These are phyloP conservation scores for Mormyrus iriodes DNA, from an alignment of 2,113 vertebrate genomes.

Conservation along the genomic window DNA sequence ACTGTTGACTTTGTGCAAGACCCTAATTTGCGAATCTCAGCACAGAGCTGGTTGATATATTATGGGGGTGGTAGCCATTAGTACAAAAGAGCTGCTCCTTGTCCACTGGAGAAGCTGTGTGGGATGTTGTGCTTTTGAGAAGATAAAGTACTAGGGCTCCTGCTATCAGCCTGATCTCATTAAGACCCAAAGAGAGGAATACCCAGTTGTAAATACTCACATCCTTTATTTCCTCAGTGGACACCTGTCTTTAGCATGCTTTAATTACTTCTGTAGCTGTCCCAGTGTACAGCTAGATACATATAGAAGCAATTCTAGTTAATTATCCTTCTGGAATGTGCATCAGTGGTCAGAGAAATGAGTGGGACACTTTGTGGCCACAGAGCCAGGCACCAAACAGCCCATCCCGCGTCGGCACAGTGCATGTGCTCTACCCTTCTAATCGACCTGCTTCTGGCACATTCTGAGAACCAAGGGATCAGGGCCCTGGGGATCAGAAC, in stretches of 20 bases:
- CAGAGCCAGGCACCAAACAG: background rate
- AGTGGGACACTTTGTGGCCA: background rate
- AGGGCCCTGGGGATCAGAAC: background rate
- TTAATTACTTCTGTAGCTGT: background rate
- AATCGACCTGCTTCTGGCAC: background rate
- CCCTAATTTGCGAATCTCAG: background rate
- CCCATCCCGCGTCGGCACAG: background rate
- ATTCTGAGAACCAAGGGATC: background rate
- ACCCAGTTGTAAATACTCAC: background rate
- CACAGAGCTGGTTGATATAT: background rate
- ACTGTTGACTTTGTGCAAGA: background rate
- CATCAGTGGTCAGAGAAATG: background rate
- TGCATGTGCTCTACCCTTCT: background rate
- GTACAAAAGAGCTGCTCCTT: background rate
- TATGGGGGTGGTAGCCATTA: slow-evolving; percentile 1
- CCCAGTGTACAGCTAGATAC: background rate
- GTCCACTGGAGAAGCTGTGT: background rate
- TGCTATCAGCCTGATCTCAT: slow-evolving; percentile 14
- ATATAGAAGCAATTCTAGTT: background rate
- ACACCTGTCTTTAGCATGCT: background rate
- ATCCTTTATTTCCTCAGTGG: background rate
- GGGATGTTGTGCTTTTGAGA: background rate
- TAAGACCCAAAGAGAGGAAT: slow-evolving; percentile 8
- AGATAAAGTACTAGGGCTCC: background rate
- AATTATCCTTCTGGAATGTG: background rate